Percentiles rank a stretch among this genome's conserved stretches.
Evolutionary conservation across 2,113 vertebrate genomes (phyloP).

Genomic region (Penelope pileata): DNA sequence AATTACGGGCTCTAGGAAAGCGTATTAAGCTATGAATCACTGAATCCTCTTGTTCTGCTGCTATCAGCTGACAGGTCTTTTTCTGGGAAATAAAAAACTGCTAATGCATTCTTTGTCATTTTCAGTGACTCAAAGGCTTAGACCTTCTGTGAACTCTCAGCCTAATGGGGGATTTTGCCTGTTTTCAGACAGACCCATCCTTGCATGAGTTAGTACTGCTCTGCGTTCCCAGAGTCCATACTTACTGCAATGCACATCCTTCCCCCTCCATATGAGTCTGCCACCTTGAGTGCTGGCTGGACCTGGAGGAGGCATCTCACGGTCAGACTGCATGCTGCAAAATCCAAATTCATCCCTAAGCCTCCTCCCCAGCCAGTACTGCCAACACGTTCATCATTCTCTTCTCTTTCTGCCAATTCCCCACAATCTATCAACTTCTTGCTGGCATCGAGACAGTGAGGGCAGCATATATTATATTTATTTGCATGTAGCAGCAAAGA

Average conservation of each 20-base stretch:
- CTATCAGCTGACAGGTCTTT: background rate
- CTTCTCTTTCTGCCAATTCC: background rate
- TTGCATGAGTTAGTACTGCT: background rate
- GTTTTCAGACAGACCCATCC: background rate
- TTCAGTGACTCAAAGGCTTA: conserved; percentile 25
- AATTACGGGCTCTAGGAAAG: background rate
- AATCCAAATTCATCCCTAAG: background rate
- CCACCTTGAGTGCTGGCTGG: background rate
- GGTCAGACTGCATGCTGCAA: background rate
- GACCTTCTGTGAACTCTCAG: background rate
- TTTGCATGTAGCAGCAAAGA: background rate
- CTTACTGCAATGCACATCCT: background rate
- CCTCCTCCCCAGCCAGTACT: background rate
- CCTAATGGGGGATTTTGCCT: background rate
- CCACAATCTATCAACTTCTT: background rate
- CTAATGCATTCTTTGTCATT: background rate
- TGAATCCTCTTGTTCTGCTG: background rate
- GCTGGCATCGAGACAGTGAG: fast-evolving
- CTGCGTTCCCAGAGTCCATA: background rate
- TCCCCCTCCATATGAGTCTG: background rate
- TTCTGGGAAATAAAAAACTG: background rate
- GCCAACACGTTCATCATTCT: background rate
- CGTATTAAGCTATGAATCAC: conserved; percentile 17
- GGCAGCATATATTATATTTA: background rate
- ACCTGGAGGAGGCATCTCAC: background rate